Evolutionary conservation across 2,113 vertebrate genomes (phyloP), one percentile per base, ranked within the genome.

Genomic region (Lamprotornis superbus): DNA sequence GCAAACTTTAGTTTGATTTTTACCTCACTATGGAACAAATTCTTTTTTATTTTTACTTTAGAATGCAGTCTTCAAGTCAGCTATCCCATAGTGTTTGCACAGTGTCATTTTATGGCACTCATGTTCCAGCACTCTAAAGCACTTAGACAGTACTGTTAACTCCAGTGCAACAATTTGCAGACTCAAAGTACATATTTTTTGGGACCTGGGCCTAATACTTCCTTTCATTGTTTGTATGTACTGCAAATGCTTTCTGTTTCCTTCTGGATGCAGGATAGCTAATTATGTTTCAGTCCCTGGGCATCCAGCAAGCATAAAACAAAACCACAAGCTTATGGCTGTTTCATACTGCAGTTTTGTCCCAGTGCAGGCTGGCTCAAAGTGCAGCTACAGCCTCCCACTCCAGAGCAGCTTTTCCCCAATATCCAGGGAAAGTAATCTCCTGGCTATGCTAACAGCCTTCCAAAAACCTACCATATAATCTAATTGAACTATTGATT

Each of bases 401-500:
- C 52, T 90, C 52, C 89, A 80, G 53, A 94, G 64, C 74, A 94
- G 93, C 87, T 73, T 89, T 77, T 44, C 85, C 78, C 90, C 67
- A 83, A 53, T 64, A 93, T 61, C 94, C 79, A 93, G 96, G 93
- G 84, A 97, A 97, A 95, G 83, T 96, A 97, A 97, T 97, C 96
- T 97, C 92, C 90, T 75, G 95, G 89, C 97, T 97, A 93, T 91
- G 89, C 92, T 94, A 97, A 96, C 89, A 96, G 91, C 92, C 95
- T 95, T 97, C 95, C 83, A 94, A 94, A 96, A 95, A 35, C 69
- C 97, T 85, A 95, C 97, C 77, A 90, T 97, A 96, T 96, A 95
- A 96, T 97, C 97, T 98, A 98, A 98, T 97, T 98, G 97, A 97
- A 98, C 97, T 98, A 98, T 97, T 67, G 98, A 98, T 98, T 98